Conservation (phyloP, 2,888 invertebrate species). For the Eupithecia subumbrata region DNA sequence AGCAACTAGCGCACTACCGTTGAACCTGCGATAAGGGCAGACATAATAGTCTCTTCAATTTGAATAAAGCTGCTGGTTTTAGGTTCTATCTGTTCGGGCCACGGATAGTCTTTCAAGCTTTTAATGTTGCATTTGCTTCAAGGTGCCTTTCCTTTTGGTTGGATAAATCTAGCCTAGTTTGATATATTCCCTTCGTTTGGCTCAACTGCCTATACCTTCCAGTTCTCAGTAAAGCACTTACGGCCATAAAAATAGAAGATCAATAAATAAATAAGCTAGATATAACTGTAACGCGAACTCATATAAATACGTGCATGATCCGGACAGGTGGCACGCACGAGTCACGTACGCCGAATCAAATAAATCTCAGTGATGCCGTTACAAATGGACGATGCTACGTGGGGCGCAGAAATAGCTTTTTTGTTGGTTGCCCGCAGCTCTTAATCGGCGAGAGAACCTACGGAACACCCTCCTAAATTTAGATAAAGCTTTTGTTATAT, state of each 20-base stretch:
- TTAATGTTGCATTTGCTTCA: neutral
- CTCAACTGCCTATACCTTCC: neutral
- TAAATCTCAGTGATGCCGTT: constrained; percentile 32
- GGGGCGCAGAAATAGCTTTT: constrained; percentile 8
- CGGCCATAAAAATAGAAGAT: neutral
- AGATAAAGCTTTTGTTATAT: constrained; percentile 6
- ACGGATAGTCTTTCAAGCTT: neutral
- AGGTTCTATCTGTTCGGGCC: neutral
- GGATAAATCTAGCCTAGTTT: neutral
- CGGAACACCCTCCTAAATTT: constrained; percentile 4
- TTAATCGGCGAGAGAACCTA: neutral
- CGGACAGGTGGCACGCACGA: constrained; percentile 22
- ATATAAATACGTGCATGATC: constrained; percentile 13
- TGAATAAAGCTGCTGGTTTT: neutral
- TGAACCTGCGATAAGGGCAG: neutral
- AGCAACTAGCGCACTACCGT: neutral
- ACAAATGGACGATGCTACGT: constrained; percentile 20
- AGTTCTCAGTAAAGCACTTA: neutral
- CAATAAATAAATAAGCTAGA: neutral
- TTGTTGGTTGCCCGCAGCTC: neutral
- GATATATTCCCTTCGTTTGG: neutral
- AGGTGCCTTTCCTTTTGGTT: neutral
- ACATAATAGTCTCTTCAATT: constrained; percentile 1
- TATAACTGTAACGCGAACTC: neutral
- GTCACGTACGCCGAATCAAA: constrained; percentile 32